Evolutionary conservation across 2,888 invertebrate genomes (phyloP), one percentile per base, ranked within the genome.

Genomic region (Silvanus unidentatus): DNA sequence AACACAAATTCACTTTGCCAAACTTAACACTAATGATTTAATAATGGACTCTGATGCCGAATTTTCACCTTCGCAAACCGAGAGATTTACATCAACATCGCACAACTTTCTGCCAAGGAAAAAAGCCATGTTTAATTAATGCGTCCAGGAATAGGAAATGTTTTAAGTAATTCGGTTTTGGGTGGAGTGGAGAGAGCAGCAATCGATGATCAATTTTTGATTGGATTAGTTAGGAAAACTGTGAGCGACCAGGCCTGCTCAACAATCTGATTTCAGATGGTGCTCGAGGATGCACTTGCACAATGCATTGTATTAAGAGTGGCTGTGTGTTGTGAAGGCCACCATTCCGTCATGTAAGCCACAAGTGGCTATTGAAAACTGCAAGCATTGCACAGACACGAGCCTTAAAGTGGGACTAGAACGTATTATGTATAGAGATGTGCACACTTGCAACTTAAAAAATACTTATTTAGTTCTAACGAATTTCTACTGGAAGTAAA

Each of bases 351-450:
- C 44, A 49, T 47, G 50, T 43, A 45, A 49, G 66, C 69, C 65
- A 68, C 69, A 69, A 69, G 69, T 68, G 66, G 69, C 62, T 57
- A 66, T 69, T 67, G 67, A 69, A 64, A 65, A 63, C 58, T 66
- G 66, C 67, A 65, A 63, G 63, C 58, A 62, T 59, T 62, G 63
- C 64, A 32, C 51, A 49, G 42, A 40, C 54, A 46, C 39, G 32
- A 36, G 43, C 44, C 43, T 13, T 37, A 37, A 37, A 37, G 37
- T 37, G 16, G 14, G 15, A 5, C 22, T 22, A 22, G 22, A 22
- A 22, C 8, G 4, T 22, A 22, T 3, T 5, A 5, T 22, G 4
- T 22, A 22, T 3, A 22, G 8, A 5, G 8, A 5, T 22, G 22
- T 22, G 8, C 22, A 22, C 22, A 22, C 22, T 5, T 22, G 8